A percentile compares a stretch with the other conserved stretches of the same genome.
Evolutionary conservation across 2,888 invertebrate species (phyloP).

Genomic region (Protodeltote pygarga): DNA sequence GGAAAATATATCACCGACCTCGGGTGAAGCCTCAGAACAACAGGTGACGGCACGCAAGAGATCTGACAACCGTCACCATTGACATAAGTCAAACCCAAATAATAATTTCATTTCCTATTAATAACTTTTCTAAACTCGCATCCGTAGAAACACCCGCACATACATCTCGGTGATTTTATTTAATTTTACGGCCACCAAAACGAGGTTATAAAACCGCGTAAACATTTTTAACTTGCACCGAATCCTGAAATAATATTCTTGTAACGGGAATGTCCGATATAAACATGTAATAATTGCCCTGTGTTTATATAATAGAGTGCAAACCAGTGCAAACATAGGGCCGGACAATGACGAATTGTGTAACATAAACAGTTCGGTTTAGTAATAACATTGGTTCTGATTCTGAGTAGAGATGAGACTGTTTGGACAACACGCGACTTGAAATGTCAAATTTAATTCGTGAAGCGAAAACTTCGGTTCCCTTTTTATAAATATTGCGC

Average conservation of each 20-base stretch:
- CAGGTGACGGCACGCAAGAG: no score
- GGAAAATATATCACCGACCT: no score
- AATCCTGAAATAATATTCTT: constrained; percentile 5
- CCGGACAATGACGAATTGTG: constrained; percentile 25
- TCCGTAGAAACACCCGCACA: background rate
- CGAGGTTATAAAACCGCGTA: constrained; percentile 27
- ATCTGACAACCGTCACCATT: no score
- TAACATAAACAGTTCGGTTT: constrained; percentile 21
- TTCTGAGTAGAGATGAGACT: constrained; percentile 12
- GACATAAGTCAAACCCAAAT: no score
- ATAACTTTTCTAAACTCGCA: no score
- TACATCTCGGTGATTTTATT: constrained; percentile 25
- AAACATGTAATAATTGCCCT: constrained; percentile 16
- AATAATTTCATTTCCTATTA: no score
- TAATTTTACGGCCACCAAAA: constrained; percentile 15
- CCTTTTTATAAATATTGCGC: no score
- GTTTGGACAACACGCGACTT: constrained; percentile 16
- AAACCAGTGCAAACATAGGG: constrained; percentile 23
- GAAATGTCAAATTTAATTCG: constrained; percentile 3
- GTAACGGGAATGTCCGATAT: constrained; percentile 1
- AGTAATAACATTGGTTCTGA: constrained; percentile 28
- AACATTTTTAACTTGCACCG: constrained; percentile 31
- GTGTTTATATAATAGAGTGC: constrained; percentile 20
- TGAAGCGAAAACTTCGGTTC: no score
- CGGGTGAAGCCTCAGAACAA: no score